Conservation (phyloP, 2,113 vertebrate genomes). For the Etheostoma spectabile region DNA sequence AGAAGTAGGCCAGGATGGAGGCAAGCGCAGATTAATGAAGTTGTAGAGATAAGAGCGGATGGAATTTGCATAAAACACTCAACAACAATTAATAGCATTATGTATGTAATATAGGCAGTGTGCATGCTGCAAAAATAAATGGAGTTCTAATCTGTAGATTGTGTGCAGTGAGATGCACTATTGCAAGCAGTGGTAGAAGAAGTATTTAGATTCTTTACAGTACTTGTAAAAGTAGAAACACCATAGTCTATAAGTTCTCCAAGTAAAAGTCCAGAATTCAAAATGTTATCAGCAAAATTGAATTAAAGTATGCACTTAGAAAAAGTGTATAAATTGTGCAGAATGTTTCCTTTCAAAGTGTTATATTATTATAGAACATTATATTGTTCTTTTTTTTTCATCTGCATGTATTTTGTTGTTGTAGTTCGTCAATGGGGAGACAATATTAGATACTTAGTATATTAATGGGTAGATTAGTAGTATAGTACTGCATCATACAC, state of each 20-base stretch:
- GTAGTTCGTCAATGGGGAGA: no score
- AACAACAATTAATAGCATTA: slow-evolving; percentile 54
- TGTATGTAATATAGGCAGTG: slow-evolving; percentile 31
- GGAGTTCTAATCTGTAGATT: background rate
- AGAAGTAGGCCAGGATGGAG: slow-evolving; percentile 62
- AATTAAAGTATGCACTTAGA: background rate
- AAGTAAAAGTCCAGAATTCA: background rate
- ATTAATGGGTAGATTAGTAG: background rate
- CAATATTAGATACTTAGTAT: background rate
- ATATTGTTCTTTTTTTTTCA: background rate
- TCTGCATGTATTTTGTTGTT: background rate
- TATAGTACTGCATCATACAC: background rate
- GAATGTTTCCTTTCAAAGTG: background rate
- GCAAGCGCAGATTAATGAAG: slow-evolving; percentile 73
- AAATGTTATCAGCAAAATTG: background rate
- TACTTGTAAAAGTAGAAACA: background rate
- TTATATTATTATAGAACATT: background rate
- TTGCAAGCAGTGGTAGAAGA: background rate
- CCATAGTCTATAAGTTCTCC: background rate
- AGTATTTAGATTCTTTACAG: background rate
- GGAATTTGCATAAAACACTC: slow-evolving; percentile 60
- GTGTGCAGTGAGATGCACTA: background rate
- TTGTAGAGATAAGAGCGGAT: slow-evolving; percentile 48
- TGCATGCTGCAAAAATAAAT: slow-evolving; percentile 33
- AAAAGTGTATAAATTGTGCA: background rate